These are phyloP conservation scores for Heliconius congener DNA, from an alignment of 1,140 invertebrate species.

Conservation along the genomic window DNA sequence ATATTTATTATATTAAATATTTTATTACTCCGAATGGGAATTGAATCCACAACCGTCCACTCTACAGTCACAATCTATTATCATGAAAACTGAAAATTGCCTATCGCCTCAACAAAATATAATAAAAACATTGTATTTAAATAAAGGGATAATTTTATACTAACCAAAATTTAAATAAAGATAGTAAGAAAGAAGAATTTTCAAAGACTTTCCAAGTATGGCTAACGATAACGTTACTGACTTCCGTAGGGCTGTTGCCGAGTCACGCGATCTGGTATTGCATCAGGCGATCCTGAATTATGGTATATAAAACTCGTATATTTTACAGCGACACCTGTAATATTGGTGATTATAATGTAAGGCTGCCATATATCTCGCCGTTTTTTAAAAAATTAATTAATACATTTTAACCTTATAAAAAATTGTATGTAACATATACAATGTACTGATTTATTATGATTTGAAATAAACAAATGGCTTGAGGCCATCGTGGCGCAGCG, in stretches of 20 bases:
- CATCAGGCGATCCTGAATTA: slow-evolving; percentile 28
- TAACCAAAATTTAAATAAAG: slow-evolving; percentile 23
- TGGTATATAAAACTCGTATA: slow-evolving; percentile 20
- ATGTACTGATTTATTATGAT: no score
- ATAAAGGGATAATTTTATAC: neutral
- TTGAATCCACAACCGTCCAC: no score
- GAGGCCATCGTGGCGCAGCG: no score
- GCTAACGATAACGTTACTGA: slow-evolving; percentile 53
- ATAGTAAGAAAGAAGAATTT: slow-evolving; percentile 30
- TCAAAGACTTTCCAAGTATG: slow-evolving; percentile 34
- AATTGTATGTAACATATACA: no score
- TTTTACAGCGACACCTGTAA: slow-evolving; percentile 10
- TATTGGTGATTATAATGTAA: neutral
- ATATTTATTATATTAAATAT: neutral
- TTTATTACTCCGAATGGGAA: neutral
- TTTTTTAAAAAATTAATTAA: neutral
- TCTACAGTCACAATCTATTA: no score
- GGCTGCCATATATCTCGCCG: neutral
- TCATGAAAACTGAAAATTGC: no score
- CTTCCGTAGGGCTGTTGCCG: slow-evolving; percentile 43
- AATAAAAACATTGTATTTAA: neutral
- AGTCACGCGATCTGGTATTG: slow-evolving; percentile 50
- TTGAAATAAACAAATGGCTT: no score
- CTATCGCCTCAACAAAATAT: neutral
- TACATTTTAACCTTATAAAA: neutral